Evolutionary conservation across 2,113 vertebrate species (phyloP), one percentile per base, ranked within the genome.

Genomic region (Tyrannus savana): DNA sequence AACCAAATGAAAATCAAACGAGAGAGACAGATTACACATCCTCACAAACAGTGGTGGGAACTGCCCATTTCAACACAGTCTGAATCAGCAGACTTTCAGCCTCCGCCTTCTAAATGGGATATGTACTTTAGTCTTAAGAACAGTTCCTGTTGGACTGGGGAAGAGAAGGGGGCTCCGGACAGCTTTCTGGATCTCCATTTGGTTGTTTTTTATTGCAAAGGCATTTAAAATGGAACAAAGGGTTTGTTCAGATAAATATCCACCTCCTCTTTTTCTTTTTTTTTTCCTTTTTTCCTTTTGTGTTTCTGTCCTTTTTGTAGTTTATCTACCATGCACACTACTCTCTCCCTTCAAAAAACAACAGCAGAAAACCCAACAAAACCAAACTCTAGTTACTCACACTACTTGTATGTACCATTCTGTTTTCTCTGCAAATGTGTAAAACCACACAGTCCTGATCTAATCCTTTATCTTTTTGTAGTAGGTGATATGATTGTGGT

Each of bases 11-110:
- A 46, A 24, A 50, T 60, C 8, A 21, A 19, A 33, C 0, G 0
- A 55, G 3, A n/a, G 13, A 64, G 25, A 42, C 3, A 28, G 11
- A 66, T 39, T 62, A 41, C 56, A 23, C 0, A 0, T 42, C n/a
- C 59, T 81, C 3, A 1, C 2, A 1, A 35, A 9, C 16, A 50
- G 27, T 46, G 46, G 18, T 71, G 41, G 46, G 30, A 66, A 6
- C 3, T 35, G 18, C 12, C 28, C 2, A 1, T 75, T 83, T 52
- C 50, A 39, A 30, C 22, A 39, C 55, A 55, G n/a, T n/a, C 84
- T 49, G n/a, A 76, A 53, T 42, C n/a, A 35, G 46, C 50, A 80
- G n/a, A 92, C 6, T 17, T 62, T 60, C 62, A 84, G 16, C 21
- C 10, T 53, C 42, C 49, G 21, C 21, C 14, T 58, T 30, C 24